phyloP scores from a whole-genome alignment of 2,888 invertebrate genomes.

The Drosophila kanekoi region DNA sequence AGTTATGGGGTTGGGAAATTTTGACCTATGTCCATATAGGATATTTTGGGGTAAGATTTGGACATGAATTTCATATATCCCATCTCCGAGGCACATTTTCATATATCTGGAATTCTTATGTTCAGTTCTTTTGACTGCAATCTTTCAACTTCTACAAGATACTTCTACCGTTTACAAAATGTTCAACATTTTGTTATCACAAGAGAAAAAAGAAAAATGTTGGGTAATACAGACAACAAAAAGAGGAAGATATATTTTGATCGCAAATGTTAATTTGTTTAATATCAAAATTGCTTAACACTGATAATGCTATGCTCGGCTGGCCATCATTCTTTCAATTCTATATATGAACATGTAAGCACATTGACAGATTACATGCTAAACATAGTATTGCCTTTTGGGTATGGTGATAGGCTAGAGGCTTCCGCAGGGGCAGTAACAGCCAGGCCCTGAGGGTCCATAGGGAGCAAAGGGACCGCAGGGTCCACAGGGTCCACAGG shows the following conservation, averaged over 20 bases:
- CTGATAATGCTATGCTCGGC: conserved; percentile 10
- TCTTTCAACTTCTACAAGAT: too few species aligned
- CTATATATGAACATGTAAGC: conserved; percentile 1
- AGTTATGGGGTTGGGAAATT: too few species aligned
- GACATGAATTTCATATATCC: too few species aligned
- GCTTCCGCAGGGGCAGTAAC: conserved; percentile 2
- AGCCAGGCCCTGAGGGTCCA: background rate
- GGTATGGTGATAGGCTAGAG: background rate
- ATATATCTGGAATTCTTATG: too few species aligned
- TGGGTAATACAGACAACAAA: too few species aligned
- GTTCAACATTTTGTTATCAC: too few species aligned
- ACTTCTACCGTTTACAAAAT: too few species aligned
- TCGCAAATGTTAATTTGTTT: background rate
- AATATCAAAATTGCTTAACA: background rate
- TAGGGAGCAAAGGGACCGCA: background rate
- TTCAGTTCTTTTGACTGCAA: too few species aligned
- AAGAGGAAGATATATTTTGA: background rate
- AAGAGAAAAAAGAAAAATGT: too few species aligned
- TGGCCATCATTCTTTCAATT: background rate
- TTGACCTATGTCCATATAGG: too few species aligned
- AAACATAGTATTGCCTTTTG: background rate
- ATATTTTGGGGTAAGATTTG: too few species aligned
- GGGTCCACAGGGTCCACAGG: background rate
- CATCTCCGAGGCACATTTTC: too few species aligned
- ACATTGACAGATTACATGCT: conserved; percentile 16